Percentiles rank a stretch among this genome's conserved stretches.
phyloP scores from a whole-genome alignment of 2,888 invertebrate species.

The Omphaloscelis lunosa region DNA sequence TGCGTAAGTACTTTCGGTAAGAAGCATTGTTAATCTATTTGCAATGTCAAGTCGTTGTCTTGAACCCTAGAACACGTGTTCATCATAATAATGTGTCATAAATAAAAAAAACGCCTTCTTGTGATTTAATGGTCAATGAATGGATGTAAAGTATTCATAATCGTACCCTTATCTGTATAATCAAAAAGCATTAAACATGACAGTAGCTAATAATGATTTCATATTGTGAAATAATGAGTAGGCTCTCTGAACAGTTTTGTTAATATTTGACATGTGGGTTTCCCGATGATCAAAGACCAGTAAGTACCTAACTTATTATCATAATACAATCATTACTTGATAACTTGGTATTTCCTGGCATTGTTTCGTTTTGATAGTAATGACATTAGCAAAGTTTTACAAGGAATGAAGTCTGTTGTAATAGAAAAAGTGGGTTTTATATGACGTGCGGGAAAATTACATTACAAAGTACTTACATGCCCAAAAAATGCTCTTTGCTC shows the following conservation, averaged over 20 bases:
- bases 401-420: constrained; percentile 13
- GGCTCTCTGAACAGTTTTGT: background rate
- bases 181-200: constrained; percentile 13
- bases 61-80: background rate
- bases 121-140: background rate
- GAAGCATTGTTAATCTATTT: background rate
- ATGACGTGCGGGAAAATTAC: constrained; percentile 15
- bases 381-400: constrained; percentile 10
- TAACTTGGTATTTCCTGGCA: constrained; percentile 42
- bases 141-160: constrained; percentile 21
- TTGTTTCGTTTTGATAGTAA: constrained; percentile 32
- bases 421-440: constrained; percentile 39
- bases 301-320: constrained; percentile 27
- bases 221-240: background rate
- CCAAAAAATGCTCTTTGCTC: constrained; percentile 17
- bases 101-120: background rate
- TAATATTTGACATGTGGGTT: constrained; percentile 26
- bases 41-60: background rate
- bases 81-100: background rate
- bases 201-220: background rate
- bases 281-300: constrained; percentile 19
- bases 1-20: background rate
- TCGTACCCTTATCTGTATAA: background rate
- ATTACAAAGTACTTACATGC: background rate
- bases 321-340: constrained; percentile 28